Conservation (phyloP, 2,888 invertebrate species). For the Heliconius cydno region DNA sequence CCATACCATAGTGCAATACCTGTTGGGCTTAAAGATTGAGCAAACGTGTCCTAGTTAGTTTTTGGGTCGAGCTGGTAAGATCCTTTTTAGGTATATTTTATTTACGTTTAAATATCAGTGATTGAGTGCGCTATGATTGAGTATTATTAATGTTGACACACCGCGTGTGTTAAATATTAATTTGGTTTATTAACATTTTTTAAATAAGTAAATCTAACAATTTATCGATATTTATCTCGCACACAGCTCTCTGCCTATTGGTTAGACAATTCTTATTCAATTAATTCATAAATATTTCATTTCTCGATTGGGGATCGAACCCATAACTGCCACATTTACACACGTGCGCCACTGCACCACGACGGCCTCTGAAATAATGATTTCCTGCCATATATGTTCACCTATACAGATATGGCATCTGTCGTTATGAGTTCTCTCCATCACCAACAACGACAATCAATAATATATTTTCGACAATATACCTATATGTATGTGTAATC, state of each 20-base stretch:
- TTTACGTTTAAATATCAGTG: background rate
- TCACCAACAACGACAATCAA: conserved; percentile 25
- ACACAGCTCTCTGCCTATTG: too few species aligned
- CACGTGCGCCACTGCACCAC: background rate
- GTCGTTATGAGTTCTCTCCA: conserved; percentile 7
- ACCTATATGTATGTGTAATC: conserved; percentile 45
- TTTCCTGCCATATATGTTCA: conserved; percentile 2
- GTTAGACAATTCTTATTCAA: too few species aligned
- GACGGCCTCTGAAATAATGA: background rate
- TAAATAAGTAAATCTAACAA: too few species aligned
- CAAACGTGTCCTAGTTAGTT: background rate
- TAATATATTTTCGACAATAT: conserved; percentile 23
- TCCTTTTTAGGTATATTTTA: background rate
- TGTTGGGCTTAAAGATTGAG: conserved; percentile 8
- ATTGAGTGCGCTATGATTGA: background rate
- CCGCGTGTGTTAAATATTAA: background rate
- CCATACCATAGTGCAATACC: background rate
- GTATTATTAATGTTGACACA: background rate
- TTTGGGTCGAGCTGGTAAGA: background rate
- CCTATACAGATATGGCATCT: conserved; percentile 12
- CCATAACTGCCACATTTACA: too few species aligned
- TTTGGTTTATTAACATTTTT: background rate
- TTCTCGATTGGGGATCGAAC: too few species aligned
- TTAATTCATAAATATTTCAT: too few species aligned
- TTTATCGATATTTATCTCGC: too few species aligned